Evolutionary conservation across 2,113 vertebrate genomes (phyloP), one percentile per base, ranked within the genome.

Genomic region (Marcusenius ussheri): DNA sequence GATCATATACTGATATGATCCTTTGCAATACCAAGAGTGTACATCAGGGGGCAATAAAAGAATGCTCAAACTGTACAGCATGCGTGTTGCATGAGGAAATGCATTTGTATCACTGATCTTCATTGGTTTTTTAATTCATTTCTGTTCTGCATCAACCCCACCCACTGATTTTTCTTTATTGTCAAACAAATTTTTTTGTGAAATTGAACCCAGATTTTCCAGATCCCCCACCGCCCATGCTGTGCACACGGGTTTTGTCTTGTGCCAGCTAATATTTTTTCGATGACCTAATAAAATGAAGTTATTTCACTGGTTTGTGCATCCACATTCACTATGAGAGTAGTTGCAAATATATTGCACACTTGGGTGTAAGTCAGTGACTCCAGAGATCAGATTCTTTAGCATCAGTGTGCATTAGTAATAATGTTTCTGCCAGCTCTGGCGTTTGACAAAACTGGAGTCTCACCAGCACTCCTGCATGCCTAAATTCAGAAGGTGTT

Each of bases 11-110:
- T 11, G 24, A 47, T 35, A 27, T 27, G 27, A 35, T 8, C 49
- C 21, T 27, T 13, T 58, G 80, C 80, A 62, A 49, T 46, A 35
- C 51, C 24, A 39, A 27, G 0, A 58, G 6, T 84, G 89, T n/a
- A 15, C 89, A 89, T 6, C 11, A 47, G 89, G 51, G 80, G 89
- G 80, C 89, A 85, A 83, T 85, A 39, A 84, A 58, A 42, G 80
- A 56, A 56, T 45, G 42, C 47, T 21, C 45, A 19, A 17, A 24
- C 21, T 10, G 45, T 89, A 21, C n/a, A 19, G 27, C 17, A 3
- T 56, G 6, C 27, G 35, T 35, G 2, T 53, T 83, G 70, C 87
- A 45, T 5, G 35, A 27, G 9, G 27, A 56, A 24, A 42, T 19
- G 31, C 27, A 7, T 27, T 74, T 83, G 9, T 50, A 49, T 49